Evolutionary conservation across 2,888 invertebrate genomes (phyloP).

Genomic region (Sphaerophoria taeniata): DNA sequence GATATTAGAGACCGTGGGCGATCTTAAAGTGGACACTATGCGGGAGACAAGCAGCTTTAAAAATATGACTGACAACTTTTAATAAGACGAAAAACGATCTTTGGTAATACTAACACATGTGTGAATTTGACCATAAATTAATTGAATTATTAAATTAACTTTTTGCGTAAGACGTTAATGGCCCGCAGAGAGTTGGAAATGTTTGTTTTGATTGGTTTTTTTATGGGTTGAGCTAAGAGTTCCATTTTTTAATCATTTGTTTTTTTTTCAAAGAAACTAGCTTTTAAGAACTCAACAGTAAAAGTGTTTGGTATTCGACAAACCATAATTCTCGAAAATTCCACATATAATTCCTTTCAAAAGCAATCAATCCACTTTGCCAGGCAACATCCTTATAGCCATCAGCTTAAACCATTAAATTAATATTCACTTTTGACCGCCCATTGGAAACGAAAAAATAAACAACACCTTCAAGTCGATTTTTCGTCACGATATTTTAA

Average conservation of each 20-base stretch:
- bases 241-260: background rate
- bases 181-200: conserved; percentile 7
- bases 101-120: conserved; percentile 37
- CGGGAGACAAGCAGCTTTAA: conserved; percentile 4
- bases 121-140: conserved; percentile 44
- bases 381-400: too few relatives aligned
- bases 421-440: too few relatives aligned
- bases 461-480: conserved; percentile 11
- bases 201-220: background rate
- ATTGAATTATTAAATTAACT: conserved; percentile 35
- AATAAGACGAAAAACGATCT: background rate
- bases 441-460: background rate
- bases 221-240: background rate
- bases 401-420: too few relatives aligned
- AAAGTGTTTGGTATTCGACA: too few relatives aligned
- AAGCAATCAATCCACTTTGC: too few relatives aligned
- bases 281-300: too few relatives aligned
- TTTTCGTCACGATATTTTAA: conserved; percentile 18
- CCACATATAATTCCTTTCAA: too few relatives aligned
- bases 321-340: too few relatives aligned
- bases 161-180: conserved; percentile 39
- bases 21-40: conserved; percentile 21
- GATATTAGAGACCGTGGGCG: conserved; percentile 18
- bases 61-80: conserved; percentile 25
- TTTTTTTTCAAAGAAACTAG: background rate